phyloP scores from a whole-genome alignment of 2,888 invertebrate species.

The Timema podura region DNA sequence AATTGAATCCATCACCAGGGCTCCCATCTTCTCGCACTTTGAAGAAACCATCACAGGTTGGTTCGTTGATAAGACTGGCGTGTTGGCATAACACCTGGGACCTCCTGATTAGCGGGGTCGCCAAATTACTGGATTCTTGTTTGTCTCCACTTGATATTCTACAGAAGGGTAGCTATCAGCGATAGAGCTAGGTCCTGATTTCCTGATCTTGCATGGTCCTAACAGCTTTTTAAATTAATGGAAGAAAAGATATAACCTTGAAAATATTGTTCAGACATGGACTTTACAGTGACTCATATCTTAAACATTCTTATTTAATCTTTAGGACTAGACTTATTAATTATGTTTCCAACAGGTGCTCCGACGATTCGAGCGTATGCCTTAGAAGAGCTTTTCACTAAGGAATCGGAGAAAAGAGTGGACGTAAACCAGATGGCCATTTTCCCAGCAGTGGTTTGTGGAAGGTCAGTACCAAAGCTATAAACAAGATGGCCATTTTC shows the following conservation, averaged over 20 bases:
- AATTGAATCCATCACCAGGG: slow-evolving; percentile 50
- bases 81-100: no score
- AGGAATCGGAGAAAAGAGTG: slow-evolving; percentile 82
- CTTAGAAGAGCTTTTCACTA: slow-evolving; percentile 75
- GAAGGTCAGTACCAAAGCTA: slow-evolving; percentile 50
- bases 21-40: slow-evolving; percentile 56
- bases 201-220: no score
- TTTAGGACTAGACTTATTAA: background rate
- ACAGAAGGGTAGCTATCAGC: no score
- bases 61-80: background rate
- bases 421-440: slow-evolving; percentile 91
- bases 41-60: slow-evolving; percentile 49
- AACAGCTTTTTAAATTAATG: no score
- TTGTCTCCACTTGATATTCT: no score
- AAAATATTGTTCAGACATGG: slow-evolving; percentile 30
- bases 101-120: no score
- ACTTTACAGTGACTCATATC: no score
- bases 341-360: slow-evolving; percentile 47
- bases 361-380: slow-evolving; percentile 82
- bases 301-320: no score
- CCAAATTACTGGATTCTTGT: no score
- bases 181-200: no score
- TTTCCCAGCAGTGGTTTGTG: slow-evolving; percentile 88
- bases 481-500: no score
- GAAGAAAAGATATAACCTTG: no score